These are phyloP conservation scores for Chlamydotis undulata DNA, from an alignment of 2,113 vertebrate genomes.

Conservation along the genomic window DNA sequence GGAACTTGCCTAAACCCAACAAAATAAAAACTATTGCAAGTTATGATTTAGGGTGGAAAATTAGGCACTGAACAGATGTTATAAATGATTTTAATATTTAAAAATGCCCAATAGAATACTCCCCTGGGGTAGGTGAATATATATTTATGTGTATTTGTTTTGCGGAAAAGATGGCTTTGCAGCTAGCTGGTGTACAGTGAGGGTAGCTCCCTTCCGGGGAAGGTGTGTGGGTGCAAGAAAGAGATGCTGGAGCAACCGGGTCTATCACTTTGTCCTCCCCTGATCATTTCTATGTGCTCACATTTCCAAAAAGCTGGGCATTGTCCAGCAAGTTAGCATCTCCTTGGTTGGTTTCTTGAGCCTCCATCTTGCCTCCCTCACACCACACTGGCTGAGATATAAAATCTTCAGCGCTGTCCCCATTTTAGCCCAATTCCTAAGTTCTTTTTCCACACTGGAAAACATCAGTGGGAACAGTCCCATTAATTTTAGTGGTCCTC, in stretches of 20 bases:
- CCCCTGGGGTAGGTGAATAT: neutral
- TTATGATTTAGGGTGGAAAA: neutral
- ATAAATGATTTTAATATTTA: constrained; percentile 3
- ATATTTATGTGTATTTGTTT: neutral
- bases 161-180: constrained; percentile 11
- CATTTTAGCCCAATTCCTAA: neutral
- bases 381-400: neutral
- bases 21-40: neutral
- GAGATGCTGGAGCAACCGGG: neutral
- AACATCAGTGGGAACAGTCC: neutral
- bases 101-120: neutral
- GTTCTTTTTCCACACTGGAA: neutral
- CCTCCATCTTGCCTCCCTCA: neutral
- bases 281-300: neutral
- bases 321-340: neutral
- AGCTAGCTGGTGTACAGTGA: neutral
- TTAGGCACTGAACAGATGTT: neutral
- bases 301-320: neutral
- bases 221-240: neutral
- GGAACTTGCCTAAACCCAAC: neutral
- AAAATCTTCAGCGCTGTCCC: neutral
- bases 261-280: neutral
- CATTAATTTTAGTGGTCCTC: constrained; percentile 6
- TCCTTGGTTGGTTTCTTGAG: neutral
- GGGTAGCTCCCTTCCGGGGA: neutral